Evolutionary conservation across 1,140 invertebrate genomes (phyloP), one percentile per base, ranked within the genome.

Genomic region (Steinernema khuongi): DNA sequence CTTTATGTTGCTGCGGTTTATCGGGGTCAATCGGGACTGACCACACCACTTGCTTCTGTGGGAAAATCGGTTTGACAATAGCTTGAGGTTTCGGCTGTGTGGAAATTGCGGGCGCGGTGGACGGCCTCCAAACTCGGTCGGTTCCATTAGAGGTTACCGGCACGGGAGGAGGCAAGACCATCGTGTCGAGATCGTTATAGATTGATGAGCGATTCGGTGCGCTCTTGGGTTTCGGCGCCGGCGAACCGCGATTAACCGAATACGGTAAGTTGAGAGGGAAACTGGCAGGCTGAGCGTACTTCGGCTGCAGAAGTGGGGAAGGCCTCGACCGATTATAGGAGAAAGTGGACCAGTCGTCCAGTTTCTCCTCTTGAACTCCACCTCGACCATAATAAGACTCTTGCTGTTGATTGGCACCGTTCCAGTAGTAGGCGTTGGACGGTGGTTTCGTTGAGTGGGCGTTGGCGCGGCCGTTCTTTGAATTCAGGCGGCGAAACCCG

Each of bases 271-370:
- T 60, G 4, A 60, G 19, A 7, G 50, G 50, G 50, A 60, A 60
- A 26, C 50, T 60, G 11, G 50, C 22, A 7, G 50, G 50, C 50
- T 60, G 50, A 2, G 50, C 50, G 22, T 60, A 60, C 26, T 60
- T 60, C 4, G 50, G 50, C 7, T 7, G 4, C 2, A 60, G 50
- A 2, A 60, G 50, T 4, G 50, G 50, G 14, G 50, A 60, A 17
- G 50, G 50, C 22, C 50, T 60, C 11, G 50, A 60, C 14, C 50
- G 50, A 26, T 60, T 60, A 22, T 14, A 60, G 7, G 50, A 60
- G 50, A 60, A 60, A 14, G 50, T 60, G 7, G 50, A 17, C 50
- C 50, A 60, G 50, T 60, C 50, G 22, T 60, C 50, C 50, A 60
- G 14, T 60, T 60, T 60, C 14, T 60, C 50, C 26, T 60, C 50